These are phyloP conservation scores for Anolis sagrei DNA, from an alignment of 2,113 vertebrate species.

Conservation along the genomic window DNA sequence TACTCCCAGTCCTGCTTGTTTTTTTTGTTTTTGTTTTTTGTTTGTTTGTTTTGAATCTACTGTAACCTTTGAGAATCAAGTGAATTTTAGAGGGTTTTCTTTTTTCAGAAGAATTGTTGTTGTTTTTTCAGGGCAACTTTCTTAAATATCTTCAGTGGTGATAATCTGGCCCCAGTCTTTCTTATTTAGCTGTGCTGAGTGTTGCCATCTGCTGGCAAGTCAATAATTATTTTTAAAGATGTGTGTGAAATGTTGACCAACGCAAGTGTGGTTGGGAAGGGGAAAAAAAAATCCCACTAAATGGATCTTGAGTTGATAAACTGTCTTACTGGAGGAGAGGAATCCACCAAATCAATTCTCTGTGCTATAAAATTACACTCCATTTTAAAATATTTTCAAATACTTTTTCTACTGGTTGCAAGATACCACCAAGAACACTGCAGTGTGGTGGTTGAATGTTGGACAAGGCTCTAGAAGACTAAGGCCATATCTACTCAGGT, in stretches of 20 bases:
- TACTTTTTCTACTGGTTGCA: no score
- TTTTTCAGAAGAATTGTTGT: neutral
- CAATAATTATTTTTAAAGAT: neutral
- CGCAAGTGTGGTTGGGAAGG: neutral
- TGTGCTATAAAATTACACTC: neutral
- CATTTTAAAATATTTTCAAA: no score
- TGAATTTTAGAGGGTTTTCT: neutral
- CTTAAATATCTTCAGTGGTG: neutral
- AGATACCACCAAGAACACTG: no score
- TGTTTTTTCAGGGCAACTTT: neutral
- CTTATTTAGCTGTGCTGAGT: slow-evolving; percentile 42
- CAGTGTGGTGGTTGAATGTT: no score
- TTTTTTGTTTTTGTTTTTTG: neutral
- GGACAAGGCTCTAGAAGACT: no score
- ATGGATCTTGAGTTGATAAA: neutral
- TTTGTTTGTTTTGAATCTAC: neutral
- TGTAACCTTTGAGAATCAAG: neutral
- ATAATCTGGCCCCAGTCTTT: neutral
- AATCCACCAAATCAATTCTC: neutral
- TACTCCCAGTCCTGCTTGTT: neutral
- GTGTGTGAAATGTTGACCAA: neutral
- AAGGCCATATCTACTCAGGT: no score
- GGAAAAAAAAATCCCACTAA: neutral
- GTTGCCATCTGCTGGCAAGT: slow-evolving; percentile 50
- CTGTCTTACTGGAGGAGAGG: neutral